A percentile compares a stretch with the other conserved stretches of the same genome.
Evolutionary conservation across 2,797 vertebrate species (phyloP).

Genomic region (Thalassophryne amazonica): DNA sequence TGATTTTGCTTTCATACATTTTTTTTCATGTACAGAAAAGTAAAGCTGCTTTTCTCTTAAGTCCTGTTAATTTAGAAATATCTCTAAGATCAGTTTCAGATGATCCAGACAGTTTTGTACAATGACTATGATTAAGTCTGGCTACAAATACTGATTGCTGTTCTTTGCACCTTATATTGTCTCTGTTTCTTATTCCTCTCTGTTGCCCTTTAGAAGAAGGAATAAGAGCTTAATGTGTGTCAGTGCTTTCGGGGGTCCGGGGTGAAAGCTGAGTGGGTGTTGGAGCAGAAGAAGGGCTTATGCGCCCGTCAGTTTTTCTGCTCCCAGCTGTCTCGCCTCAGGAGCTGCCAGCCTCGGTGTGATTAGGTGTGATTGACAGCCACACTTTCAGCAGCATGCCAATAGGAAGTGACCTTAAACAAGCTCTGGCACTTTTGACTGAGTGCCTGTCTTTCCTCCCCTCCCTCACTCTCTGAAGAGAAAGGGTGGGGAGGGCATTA

Average conservation of each 20-base stretch:
- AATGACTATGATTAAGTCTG: too few relatives aligned
- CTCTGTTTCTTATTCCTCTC: neutral
- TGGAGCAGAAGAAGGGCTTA: slow-evolving; percentile 23
- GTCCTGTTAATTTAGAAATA: slow-evolving; percentile 9
- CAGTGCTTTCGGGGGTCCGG: slow-evolving; percentile 6
- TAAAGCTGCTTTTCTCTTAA: neutral
- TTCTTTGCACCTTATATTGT: neutral
- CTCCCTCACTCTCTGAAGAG: slow-evolving; percentile 25
- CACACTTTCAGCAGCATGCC: slow-evolving; percentile 56
- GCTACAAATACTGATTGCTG: neutral
- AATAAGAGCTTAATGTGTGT: slow-evolving; percentile 23
- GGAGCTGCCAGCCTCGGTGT: slow-evolving; percentile 52
- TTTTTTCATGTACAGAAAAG: neutral
- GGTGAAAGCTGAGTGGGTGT: slow-evolving; percentile 14
- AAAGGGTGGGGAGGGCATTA: slow-evolving; percentile 46
- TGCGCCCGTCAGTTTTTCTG: slow-evolving; percentile 33
- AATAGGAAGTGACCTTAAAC: slow-evolving; percentile 80
- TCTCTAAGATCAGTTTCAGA: neutral
- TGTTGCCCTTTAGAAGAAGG: slow-evolving; percentile 7
- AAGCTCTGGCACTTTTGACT: slow-evolving; percentile 64
- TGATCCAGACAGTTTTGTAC: neutral
- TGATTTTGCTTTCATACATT: slow-evolving; percentile 8
- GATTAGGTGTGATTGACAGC: slow-evolving; percentile 74
- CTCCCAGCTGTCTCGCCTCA: slow-evolving; percentile 51
- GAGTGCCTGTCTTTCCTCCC: slow-evolving; percentile 51